Conservation (phyloP, 2,888 invertebrate species). For the Tryphoninae sp. region DNA sequence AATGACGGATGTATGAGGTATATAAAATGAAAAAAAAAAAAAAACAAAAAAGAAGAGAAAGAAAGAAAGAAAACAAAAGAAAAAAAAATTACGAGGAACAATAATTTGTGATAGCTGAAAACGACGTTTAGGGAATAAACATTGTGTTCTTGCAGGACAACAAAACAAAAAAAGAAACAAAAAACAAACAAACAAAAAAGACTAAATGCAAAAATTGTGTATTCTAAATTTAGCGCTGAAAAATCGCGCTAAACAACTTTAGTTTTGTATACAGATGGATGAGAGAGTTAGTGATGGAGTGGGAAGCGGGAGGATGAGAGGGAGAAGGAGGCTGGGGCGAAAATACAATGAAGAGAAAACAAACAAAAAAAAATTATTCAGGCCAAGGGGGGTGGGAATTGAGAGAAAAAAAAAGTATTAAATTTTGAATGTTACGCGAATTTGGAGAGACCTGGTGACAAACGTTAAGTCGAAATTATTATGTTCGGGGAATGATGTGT, state of each 20-base stretch:
- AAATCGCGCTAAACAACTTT: slow-evolving; percentile 77
- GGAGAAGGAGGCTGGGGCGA: slow-evolving; percentile 23
- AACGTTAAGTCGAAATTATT: slow-evolving; percentile 64
- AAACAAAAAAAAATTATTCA: slow-evolving; percentile 70
- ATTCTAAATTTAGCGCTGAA: slow-evolving; percentile 79
- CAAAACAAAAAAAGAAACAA: slow-evolving; percentile 64
- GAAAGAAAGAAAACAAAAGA: slow-evolving; percentile 43
- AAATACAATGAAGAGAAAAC: slow-evolving; percentile 46
- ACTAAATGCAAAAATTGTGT: slow-evolving; percentile 74
- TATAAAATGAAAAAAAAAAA: slow-evolving; percentile 47
- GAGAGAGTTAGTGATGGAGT: slow-evolving; percentile 29
- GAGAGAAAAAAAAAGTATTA: slow-evolving; percentile 72
- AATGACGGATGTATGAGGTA: slow-evolving; percentile 61
- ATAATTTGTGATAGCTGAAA: slow-evolving; percentile 80
- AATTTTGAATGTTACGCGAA: slow-evolving; percentile 73
- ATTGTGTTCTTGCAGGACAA: slow-evolving; percentile 79
- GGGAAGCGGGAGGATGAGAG: neutral
- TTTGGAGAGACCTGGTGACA: slow-evolving; percentile 45
- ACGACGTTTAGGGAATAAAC: slow-evolving; percentile 78
- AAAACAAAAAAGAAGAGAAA: slow-evolving; percentile 57
- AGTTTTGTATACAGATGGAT: slow-evolving; percentile 76
- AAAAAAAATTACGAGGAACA: slow-evolving; percentile 77
- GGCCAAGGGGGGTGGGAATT: slow-evolving; percentile 16
- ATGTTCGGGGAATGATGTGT: slow-evolving; percentile 45
- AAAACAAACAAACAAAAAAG: slow-evolving; percentile 60